Percentiles rank a stretch among this genome's conserved stretches.
Evolutionary conservation across 2,888 invertebrate species (phyloP).

Genomic region (Tricholauxania praeusta): DNA sequence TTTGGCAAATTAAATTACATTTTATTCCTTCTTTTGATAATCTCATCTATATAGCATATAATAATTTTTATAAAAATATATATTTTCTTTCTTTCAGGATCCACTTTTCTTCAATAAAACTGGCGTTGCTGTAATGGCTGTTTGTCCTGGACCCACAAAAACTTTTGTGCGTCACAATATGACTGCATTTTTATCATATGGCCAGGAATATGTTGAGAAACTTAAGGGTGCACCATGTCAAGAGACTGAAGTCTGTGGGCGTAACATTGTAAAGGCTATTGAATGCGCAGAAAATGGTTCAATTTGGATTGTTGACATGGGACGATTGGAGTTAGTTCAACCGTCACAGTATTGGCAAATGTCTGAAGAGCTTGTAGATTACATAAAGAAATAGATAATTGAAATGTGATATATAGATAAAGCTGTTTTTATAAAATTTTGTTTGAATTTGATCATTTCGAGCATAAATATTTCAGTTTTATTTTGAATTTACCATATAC

Average conservation of each 20-base stretch:
- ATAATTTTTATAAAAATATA: neutral
- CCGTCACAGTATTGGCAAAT: slow-evolving; percentile 57
- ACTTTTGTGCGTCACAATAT: slow-evolving; percentile 51
- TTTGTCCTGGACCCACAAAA: slow-evolving; percentile 62
- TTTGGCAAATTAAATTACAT: too few relatives aligned
- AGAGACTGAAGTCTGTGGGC: slow-evolving; percentile 54
- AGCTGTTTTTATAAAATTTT: too few relatives aligned
- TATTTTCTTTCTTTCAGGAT: slow-evolving; percentile 32
- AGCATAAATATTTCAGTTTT: too few relatives aligned
- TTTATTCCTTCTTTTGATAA: too few relatives aligned
- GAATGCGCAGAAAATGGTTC: slow-evolving; percentile 58
- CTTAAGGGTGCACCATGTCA: slow-evolving; percentile 42
- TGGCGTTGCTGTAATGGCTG: slow-evolving; percentile 58
- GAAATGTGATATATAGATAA: neutral
- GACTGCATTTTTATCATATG: slow-evolving; percentile 53
- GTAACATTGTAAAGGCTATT: slow-evolving; percentile 59
- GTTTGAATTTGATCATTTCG: too few relatives aligned
- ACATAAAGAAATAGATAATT: slow-evolving; percentile 26
- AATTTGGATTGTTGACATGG: slow-evolving; percentile 62
- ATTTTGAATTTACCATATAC: too few relatives aligned
- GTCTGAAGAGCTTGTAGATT: slow-evolving; percentile 31
- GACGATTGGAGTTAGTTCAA: slow-evolving; percentile 55
- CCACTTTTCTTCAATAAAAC: slow-evolving; percentile 48
- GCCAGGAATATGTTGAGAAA: slow-evolving; percentile 47
- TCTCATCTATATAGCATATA: too few relatives aligned